A percentile compares a stretch with the other conserved stretches of the same genome.
These are phyloP conservation scores for Rallus crepitans DNA, from an alignment of 2,797 vertebrate species.

Conservation along the genomic window DNA sequence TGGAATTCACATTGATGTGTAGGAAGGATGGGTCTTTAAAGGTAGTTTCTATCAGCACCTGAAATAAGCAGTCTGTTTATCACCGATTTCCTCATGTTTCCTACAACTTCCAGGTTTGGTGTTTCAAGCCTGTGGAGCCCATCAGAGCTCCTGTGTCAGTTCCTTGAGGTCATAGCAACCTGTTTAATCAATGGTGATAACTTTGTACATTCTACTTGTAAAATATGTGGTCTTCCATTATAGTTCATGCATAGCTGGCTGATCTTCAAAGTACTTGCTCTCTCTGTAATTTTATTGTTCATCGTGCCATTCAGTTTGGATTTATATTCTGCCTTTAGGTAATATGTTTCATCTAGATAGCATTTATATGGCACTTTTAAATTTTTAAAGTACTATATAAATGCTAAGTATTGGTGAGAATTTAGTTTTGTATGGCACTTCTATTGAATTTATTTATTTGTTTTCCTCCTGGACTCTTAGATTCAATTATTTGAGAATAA, in stretches of 20 bases:
- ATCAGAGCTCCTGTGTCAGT: background rate
- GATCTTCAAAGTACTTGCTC: background rate
- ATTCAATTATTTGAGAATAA: background rate
- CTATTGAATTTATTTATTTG: background rate
- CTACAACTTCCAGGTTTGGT: background rate
- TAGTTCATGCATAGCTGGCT: background rate
- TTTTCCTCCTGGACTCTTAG: background rate
- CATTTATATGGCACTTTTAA: slow-evolving; percentile 2
- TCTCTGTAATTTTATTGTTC: background rate
- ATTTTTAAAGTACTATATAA: background rate
- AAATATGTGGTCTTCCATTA: background rate
- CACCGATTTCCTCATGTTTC: background rate
- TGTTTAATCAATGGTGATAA: background rate
- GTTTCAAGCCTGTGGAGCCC: background rate
- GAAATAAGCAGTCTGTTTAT: background rate
- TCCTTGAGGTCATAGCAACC: background rate
- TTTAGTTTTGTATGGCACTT: background rate
- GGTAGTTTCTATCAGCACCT: background rate
- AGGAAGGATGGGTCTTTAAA: slow-evolving; percentile 27
- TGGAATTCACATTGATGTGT: slow-evolving; percentile 91
- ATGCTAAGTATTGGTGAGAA: background rate
- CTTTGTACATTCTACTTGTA: background rate
- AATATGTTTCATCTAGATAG: background rate
- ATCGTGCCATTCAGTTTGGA: background rate
- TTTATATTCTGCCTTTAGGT: background rate